Percentiles rank a stretch among this genome's conserved stretches.
Evolutionary conservation across 2,797 vertebrate genomes (phyloP).

Genomic region (Cuculus canorus): DNA sequence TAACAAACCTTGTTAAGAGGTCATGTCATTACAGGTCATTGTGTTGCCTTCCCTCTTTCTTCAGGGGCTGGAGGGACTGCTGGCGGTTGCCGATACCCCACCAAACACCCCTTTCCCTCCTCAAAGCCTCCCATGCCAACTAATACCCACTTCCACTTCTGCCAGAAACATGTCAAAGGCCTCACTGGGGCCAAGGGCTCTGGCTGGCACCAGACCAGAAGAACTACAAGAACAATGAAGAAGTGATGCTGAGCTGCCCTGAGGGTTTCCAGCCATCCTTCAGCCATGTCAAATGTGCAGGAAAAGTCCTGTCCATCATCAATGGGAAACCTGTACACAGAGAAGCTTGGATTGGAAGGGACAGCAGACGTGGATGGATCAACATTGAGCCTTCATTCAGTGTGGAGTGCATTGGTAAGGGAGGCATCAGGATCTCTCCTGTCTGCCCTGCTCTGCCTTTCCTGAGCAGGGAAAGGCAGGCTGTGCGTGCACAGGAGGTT

Average conservation of each 20-base stretch:
- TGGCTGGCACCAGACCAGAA: neutral
- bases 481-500: too few relatives aligned
- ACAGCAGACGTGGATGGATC: neutral
- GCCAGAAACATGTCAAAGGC: neutral
- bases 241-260: neutral
- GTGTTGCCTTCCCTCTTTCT: neutral
- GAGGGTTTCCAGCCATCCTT: neutral
- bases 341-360: neutral
- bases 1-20: too few relatives aligned
- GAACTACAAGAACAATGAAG: neutral
- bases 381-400: rapidly evolving
- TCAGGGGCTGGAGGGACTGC: neutral
- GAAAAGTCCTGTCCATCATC: neutral
- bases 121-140: neutral
- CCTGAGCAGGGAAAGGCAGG: neutral
- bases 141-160: neutral
- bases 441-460: neutral
- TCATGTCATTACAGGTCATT: too few relatives aligned
- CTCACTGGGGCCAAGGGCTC: neutral
- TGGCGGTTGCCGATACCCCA: neutral
- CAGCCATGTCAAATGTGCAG: neutral
- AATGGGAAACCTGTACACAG: neutral
- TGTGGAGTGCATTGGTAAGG: neutral
- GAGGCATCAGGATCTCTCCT: neutral
- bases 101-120: neutral